phyloP scores from a whole-genome alignment of 2,888 invertebrate species.

The Rhagium mordax region DNA sequence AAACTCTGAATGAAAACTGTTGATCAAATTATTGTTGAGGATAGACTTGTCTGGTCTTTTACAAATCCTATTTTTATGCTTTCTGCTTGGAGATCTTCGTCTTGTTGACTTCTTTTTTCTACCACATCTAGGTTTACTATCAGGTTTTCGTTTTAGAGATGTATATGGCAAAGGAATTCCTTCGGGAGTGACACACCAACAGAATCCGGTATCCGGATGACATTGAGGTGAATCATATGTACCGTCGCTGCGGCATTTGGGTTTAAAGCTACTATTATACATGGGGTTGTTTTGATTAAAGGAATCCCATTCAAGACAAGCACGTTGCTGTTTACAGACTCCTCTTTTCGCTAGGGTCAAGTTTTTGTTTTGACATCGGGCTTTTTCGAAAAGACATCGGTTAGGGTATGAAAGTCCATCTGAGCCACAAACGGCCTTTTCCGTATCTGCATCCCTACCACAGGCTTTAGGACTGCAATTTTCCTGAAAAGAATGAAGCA shows the following conservation, averaged over 20 bases:
- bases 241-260: conserved; percentile 88
- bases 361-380: conserved; percentile 83
- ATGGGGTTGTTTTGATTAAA: conserved; percentile 50
- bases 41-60: conserved; percentile 81
- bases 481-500: conserved; percentile 43
- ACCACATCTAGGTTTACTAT: conserved; percentile 73
- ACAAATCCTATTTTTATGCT: conserved; percentile 73
- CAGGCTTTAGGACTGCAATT: conserved; percentile 65
- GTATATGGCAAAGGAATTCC: conserved; percentile 89
- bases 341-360: conserved; percentile 83
- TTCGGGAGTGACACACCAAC: conserved; percentile 84
- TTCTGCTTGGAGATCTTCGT: conserved; percentile 75
- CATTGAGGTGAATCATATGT: conserved; percentile 91
- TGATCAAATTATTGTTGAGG: conserved; percentile 89
- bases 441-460: conserved; percentile 56
- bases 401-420: conserved; percentile 88
- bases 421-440: conserved; percentile 80
- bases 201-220: conserved; percentile 77
- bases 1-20: conserved; percentile 88
- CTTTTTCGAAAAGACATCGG: conserved; percentile 83
- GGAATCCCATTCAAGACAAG: conserved; percentile 59
- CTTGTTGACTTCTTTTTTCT: conserved; percentile 69
- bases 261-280: conserved; percentile 73
- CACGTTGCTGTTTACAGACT: conserved; percentile 79
- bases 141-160: conserved; percentile 74